Conservation (phyloP, 2,113 vertebrate genomes). For the Excalfactoria chinensis region DNA sequence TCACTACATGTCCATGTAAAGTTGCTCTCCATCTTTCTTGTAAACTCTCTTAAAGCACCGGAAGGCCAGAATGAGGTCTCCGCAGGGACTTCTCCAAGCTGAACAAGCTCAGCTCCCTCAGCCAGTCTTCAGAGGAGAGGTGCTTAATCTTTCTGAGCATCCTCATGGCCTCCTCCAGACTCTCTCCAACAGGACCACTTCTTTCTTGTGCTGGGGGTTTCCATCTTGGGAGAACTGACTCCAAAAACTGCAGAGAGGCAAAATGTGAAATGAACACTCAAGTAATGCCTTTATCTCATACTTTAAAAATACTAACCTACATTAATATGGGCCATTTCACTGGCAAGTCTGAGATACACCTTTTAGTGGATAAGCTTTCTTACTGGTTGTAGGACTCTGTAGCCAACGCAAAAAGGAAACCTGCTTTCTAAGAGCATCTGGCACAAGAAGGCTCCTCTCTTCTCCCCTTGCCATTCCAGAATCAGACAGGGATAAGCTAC, state of each 20-base stretch:
- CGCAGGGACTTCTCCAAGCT: neutral
- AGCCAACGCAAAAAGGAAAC: neutral
- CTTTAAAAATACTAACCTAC: neutral
- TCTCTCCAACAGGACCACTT: neutral
- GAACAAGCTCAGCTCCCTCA: neutral
- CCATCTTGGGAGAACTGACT: neutral
- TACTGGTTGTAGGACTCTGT: neutral
- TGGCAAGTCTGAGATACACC: neutral
- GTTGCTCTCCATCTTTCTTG: neutral
- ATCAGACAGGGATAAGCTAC: neutral
- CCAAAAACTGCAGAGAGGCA: neutral
- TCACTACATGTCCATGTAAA: neutral
- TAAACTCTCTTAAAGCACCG: neutral
- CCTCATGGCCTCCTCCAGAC: neutral
- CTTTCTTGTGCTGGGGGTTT: neutral
- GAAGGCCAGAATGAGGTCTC: too few relatives aligned
- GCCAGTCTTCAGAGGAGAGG: neutral
- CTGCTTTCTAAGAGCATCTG: neutral
- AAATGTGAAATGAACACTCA: neutral
- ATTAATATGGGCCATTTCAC: neutral
- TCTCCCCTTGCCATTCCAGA: accelerated
- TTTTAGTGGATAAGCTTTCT: neutral
- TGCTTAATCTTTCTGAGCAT: neutral
- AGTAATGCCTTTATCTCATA: neutral
- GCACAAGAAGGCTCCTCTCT: neutral